phyloP scores from a whole-genome alignment of 1,140 invertebrate species.

The Drosophila nigrodunni region DNA sequence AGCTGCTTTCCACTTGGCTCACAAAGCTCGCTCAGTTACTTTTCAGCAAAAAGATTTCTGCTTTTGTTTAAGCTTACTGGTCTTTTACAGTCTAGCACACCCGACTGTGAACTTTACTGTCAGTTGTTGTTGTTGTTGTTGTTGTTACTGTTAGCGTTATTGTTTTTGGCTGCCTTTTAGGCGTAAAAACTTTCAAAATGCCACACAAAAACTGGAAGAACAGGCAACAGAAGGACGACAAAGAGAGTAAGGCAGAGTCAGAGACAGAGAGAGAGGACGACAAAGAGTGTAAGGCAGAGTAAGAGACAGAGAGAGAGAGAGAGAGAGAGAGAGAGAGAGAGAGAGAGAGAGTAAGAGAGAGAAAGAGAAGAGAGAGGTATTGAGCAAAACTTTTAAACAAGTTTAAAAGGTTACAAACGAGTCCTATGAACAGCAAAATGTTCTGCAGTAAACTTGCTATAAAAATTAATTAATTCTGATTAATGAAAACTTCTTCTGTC shows the following conservation, averaged over 20 bases:
- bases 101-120: too few species aligned
- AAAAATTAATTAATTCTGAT: too few species aligned
- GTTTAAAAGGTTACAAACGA: too few species aligned
- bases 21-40: neutral
- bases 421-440: too few species aligned
- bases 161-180: conserved; percentile 34
- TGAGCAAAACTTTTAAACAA: conserved; percentile 18
- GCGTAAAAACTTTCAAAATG: conserved; percentile 47
- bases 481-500: too few species aligned
- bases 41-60: too few species aligned
- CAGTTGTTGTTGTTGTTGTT: conserved; percentile 1
- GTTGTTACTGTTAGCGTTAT: neutral
- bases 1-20: neutral
- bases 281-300: neutral
- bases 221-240: neutral
- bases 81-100: too few species aligned
- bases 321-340: neutral
- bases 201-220: neutral
- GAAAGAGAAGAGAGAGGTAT: conserved; percentile 14
- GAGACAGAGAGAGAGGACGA: neutral
- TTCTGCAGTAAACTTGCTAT: too few species aligned
- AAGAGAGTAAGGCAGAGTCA: neutral
- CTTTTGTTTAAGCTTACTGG: too few species aligned
- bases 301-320: neutral
- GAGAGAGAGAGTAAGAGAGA: neutral